phyloP scores from a whole-genome alignment of 2,888 invertebrate species.

The Brachypalpus laphriformis region DNA sequence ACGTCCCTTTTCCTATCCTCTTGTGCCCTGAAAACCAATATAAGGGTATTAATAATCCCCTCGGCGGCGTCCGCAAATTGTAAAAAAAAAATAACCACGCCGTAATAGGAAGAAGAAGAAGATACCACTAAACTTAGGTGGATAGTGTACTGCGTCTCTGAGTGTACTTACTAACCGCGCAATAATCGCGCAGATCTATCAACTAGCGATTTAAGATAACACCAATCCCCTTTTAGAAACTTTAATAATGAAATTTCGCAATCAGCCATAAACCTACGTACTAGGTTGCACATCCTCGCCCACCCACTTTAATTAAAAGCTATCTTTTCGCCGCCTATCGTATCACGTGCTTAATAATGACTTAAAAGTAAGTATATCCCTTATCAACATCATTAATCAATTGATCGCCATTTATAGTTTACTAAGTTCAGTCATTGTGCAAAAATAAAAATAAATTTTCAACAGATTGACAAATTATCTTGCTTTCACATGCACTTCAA shows the following conservation, averaged over 20 bases:
- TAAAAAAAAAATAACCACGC: no score
- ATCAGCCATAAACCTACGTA: background rate
- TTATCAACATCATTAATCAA: conserved; percentile 24
- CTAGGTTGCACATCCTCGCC: background rate
- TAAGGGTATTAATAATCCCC: no score
- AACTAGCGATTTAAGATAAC: background rate
- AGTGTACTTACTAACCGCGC: no score
- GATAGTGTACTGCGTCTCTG: no score
- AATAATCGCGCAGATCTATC: no score
- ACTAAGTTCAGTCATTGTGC: conserved; percentile 23
- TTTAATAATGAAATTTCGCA: background rate
- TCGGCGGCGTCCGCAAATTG: no score
- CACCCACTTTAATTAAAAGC: background rate
- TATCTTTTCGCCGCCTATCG: background rate
- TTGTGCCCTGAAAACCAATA: no score
- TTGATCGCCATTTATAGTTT: conserved; percentile 24
- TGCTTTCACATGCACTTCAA: conserved; percentile 67
- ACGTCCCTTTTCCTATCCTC: no score
- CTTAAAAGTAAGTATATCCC: no score
- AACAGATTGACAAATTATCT: conserved; percentile 61
- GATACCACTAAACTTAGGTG: no score
- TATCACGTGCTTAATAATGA: background rate
- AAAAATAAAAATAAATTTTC: conserved; percentile 27
- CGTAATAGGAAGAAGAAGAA: no score
- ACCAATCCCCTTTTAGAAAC: background rate